phyloP scores from a whole-genome alignment of 2,797 vertebrate genomes.

The Remorina albescens region DNA sequence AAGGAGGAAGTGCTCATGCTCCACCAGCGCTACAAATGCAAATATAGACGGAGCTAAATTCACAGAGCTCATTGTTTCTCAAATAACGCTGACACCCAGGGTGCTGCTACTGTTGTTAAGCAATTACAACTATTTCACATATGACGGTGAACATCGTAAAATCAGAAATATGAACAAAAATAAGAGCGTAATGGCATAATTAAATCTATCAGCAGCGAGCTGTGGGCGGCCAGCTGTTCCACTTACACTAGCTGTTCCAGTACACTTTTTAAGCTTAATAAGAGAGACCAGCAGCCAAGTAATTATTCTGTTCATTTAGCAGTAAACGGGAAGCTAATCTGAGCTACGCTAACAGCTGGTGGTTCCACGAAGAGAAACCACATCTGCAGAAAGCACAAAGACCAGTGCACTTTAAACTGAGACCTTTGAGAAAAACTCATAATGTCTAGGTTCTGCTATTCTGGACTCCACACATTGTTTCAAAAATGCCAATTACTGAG shows the following conservation, averaged over 20 bases:
- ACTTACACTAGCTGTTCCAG: conserved; percentile 31
- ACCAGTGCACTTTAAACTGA: conserved; percentile 34
- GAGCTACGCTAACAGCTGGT: conserved; percentile 51
- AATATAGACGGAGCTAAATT: conserved; percentile 16
- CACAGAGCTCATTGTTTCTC: conserved; percentile 21
- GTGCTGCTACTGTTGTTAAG: conserved; percentile 30
- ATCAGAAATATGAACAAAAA: conserved; percentile 59
- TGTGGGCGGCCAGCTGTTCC: conserved; percentile 34
- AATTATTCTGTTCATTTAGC: conserved; percentile 67
- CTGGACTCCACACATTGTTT: conserved; percentile 53
- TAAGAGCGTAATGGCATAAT: conserved; percentile 55
- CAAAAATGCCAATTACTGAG: conserved; percentile 55
- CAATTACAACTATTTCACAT: conserved; percentile 58
- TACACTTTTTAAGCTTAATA: conserved; percentile 34
- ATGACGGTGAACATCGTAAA: conserved; percentile 39
- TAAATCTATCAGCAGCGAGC: conserved; percentile 57
- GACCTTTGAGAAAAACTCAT: conserved; percentile 42
- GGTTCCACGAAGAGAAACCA: conserved; percentile 46
- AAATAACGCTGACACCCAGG: conserved; percentile 35
- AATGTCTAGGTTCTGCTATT: conserved; percentile 50
- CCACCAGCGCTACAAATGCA: not conserved
- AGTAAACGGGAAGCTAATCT: conserved; percentile 63
- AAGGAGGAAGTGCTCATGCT: not conserved
- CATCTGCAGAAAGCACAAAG: conserved; percentile 47
- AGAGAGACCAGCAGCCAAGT: conserved; percentile 38